A percentile compares a stretch with the other conserved stretches of the same genome.
Evolutionary conservation across 2,113 vertebrate genomes (phyloP).

Genomic region (Carassius gibelio): DNA sequence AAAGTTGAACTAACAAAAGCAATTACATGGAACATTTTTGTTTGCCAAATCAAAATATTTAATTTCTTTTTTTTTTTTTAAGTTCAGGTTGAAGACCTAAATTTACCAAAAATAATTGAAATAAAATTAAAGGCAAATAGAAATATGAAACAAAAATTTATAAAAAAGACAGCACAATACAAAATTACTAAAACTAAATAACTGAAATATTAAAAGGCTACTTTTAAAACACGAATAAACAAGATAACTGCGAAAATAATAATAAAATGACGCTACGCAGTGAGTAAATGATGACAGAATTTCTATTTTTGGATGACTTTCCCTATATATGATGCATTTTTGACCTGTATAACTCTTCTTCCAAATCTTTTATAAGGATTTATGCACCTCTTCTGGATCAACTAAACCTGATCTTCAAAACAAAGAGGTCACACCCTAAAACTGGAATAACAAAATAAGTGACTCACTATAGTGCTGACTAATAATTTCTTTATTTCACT

Average conservation of each 20-base stretch:
- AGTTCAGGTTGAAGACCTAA: not conserved
- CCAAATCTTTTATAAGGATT: not conserved
- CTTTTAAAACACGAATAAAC: too few species aligned
- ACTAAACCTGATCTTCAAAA: slow-evolving; percentile 15
- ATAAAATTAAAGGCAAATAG: not conserved
- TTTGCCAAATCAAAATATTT: too few species aligned
- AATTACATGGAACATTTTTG: too few species aligned
- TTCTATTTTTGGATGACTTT: not conserved
- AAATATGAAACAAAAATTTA: not conserved
- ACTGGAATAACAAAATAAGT: not conserved
- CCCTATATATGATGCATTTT: not conserved
- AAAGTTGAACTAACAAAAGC: too few species aligned
- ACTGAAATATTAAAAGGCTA: not conserved
- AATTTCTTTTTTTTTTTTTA: too few species aligned
- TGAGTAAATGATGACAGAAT: not conserved
- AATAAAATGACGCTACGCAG: not conserved
- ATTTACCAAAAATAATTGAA: not conserved
- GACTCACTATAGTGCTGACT: not conserved
- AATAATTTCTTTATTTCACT: not conserved
- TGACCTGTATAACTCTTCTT: not conserved
- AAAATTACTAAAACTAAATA: too few species aligned
- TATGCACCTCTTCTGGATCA: not conserved
- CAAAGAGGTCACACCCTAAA: slow-evolving; percentile 8
- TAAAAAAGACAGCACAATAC: not conserved
- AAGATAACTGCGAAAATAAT: not conserved